Percentiles rank a stretch among this genome's conserved stretches.
Evolutionary conservation across 1,140 invertebrate species (phyloP).

Genomic region (Achatina immaculata): DNA sequence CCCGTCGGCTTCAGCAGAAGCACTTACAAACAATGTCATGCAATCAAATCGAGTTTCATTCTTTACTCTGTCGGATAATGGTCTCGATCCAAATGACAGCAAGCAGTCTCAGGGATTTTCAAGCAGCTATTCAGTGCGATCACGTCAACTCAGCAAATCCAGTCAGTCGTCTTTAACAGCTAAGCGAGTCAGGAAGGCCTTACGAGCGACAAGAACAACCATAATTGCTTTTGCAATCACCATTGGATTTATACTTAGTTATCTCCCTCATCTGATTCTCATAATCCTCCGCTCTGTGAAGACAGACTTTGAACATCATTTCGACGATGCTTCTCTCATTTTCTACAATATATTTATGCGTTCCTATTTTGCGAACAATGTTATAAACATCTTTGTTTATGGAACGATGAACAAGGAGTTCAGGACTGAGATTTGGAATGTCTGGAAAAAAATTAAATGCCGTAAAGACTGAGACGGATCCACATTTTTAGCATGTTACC

Average conservation of each 20-base stretch:
- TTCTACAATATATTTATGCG: constrained; percentile 46
- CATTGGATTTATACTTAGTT: constrained; percentile 42
- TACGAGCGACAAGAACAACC: constrained; percentile 35
- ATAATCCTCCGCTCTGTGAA: constrained; percentile 26
- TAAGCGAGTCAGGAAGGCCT: constrained; percentile 30
- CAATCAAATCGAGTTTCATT: not conserved
- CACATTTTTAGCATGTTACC: too few relatives aligned
- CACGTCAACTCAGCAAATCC: not conserved
- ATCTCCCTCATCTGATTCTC: constrained; percentile 42
- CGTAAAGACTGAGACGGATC: too few relatives aligned
- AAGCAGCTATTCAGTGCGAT: not conserved
- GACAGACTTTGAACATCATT: constrained; percentile 39
- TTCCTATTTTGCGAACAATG: constrained; percentile 47
- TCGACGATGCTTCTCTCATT: constrained; percentile 20
- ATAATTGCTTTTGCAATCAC: constrained; percentile 44
- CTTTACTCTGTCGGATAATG: not conserved
- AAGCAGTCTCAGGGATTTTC: not conserved
- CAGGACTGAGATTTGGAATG: constrained; percentile 11
- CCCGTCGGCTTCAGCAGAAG: not conserved
- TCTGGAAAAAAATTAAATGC: constrained; percentile 7
- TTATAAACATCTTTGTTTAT: constrained; percentile 45
- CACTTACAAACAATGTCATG: not conserved
- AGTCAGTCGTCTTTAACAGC: constrained; percentile 12
- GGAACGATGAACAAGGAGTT: constrained; percentile 45
- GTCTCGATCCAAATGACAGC: not conserved